Base-by-base conservation (phyloP, 2,888 invertebrate genomes). In the Anagyrus pseudococci region DNA sequence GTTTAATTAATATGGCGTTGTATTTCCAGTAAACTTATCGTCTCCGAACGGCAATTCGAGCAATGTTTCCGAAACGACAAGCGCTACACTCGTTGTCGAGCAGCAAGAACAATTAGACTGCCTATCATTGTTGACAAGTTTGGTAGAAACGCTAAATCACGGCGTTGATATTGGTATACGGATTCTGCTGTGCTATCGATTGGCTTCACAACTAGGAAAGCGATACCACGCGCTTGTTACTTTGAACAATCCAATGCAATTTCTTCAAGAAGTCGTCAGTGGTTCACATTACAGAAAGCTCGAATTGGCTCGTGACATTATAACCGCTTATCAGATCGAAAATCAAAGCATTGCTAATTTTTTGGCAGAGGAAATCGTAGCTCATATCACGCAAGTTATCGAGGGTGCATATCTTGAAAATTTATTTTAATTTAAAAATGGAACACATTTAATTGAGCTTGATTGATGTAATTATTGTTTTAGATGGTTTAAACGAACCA, bases 301-400 rank as follows among this genome's bases (percentile, higher is more conserved):
- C 41, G 82, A 86, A 67, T 84, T 87, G 1, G 85, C 86, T n/a
- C 84, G 83, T 67, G 87, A 88, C 73, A 84, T 88, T 64, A 82
- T 86, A 64, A 77, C 78, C 2, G 84, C 87, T 2, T 87, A 85
- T 54, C 83, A 84, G 58, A 83, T 87, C 80, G 81, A 81, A 1
- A 82, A 83, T 47, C 77, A 82, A 46, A 83, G 84, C 75, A 83
- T 88, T 50, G 85, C 87, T 1, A 85, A 86, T 75, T 88, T 88
- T 71, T 79, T 90, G 1, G 86, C 88, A 69, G 84, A 85, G 62
- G 87, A 89, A 81, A 84, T 89, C 73, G 84, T 87, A 25, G 67
- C 71, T 2, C 76, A 75, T 37, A 75, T 81, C 56, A 75, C 71
- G 3, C 69, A 68, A 33, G 72, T 74, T 3, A 68, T 77, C 25